Evolutionary conservation across 2,888 invertebrate species (phyloP).

Genomic region (Papilio demoleus): DNA sequence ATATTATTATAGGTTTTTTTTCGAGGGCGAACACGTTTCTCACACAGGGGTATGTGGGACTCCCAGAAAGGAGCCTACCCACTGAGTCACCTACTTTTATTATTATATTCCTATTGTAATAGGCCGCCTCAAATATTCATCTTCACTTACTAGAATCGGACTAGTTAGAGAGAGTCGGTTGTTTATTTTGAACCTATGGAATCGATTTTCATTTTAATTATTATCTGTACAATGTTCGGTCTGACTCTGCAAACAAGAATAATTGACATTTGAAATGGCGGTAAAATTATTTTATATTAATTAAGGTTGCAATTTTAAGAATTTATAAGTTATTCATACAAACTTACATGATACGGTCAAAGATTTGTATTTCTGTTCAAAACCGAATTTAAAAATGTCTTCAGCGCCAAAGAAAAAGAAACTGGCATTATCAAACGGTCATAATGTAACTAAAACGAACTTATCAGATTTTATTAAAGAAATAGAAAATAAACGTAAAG

Average conservation of each 20-base stretch:
- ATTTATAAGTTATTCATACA: neutral
- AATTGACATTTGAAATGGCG: conserved; percentile 6
- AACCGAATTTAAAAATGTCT: conserved; percentile 62
- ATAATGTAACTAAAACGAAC: conserved; percentile 36
- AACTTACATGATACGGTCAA: neutral
- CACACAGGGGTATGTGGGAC: no score
- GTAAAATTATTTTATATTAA: neutral
- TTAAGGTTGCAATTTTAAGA: neutral
- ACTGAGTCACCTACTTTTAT: no score
- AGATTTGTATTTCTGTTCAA: conserved; percentile 8
- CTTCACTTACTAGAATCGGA: no score
- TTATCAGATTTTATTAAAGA: conserved; percentile 60
- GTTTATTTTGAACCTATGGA: no score
- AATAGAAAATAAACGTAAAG: conserved; percentile 72
- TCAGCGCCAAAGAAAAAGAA: conserved; percentile 70
- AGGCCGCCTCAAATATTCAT: no score
- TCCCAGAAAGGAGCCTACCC: no score
- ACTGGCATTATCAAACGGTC: conserved; percentile 52
- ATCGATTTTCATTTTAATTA: no score
- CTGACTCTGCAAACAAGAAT: neutral
- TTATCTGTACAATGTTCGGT: no score
- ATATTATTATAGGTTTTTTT: no score
- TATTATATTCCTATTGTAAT: no score
- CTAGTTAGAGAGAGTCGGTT: no score
- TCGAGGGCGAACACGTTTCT: no score